Conservation (phyloP, 2,888 invertebrate genomes). For the Autographa gamma region DNA sequence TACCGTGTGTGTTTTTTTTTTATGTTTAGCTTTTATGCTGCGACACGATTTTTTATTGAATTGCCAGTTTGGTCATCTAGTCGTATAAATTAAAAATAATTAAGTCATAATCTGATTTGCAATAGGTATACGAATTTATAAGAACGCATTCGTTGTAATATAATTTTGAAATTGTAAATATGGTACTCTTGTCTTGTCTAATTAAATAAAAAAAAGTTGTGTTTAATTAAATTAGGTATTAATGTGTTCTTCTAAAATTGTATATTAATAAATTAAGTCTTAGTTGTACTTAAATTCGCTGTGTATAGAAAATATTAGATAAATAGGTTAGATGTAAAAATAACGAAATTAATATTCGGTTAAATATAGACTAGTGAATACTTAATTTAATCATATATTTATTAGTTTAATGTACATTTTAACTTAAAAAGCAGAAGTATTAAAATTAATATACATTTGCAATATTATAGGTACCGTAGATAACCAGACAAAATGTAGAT, state of each 20-base stretch:
- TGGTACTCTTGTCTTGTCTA: slow-evolving; percentile 3
- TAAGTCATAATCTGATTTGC: too few species aligned
- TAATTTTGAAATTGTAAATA: not conserved
- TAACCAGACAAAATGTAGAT: not conserved
- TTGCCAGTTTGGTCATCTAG: too few species aligned
- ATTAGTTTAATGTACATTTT: slow-evolving; percentile 25
- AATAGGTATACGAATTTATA: not conserved
- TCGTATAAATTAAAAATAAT: not conserved
- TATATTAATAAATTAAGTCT: not conserved
- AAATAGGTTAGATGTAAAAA: slow-evolving; percentile 32
- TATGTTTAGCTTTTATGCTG: too few species aligned
- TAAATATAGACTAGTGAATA: slow-evolving; percentile 19
- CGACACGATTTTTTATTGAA: too few species aligned
- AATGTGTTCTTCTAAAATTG: not conserved
- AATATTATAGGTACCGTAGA: not conserved
- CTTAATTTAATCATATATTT: slow-evolving; percentile 13
- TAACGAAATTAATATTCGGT: slow-evolving; percentile 29
- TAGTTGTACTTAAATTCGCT: not conserved
- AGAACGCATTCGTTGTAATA: not conserved
- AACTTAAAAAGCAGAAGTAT: not conserved
- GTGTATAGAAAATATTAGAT: slow-evolving; percentile 23
- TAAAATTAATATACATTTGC: not conserved
- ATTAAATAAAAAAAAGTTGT: slow-evolving; percentile 7
- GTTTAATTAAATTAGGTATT: not conserved
- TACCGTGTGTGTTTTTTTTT: too few species aligned